A percentile compares a stretch with the other conserved stretches of the same genome.
These are phyloP conservation scores for Caenorhabditis briggsae DNA, from an alignment of 1,140 invertebrate genomes.

Conservation along the genomic window DNA sequence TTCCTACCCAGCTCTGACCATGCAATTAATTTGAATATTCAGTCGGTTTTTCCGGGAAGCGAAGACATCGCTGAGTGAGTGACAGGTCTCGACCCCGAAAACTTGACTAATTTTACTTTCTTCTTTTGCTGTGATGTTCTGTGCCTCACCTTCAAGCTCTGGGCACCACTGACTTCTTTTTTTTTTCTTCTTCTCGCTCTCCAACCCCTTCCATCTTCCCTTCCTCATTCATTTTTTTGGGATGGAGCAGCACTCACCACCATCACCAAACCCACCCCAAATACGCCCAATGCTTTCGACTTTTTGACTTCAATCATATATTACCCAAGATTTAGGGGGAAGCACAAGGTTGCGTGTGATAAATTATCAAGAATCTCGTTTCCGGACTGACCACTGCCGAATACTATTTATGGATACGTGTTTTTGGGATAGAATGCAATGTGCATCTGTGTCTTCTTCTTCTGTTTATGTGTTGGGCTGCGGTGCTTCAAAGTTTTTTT, in stretches of 20 bases:
- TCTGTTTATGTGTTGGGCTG: constrained; percentile 6
- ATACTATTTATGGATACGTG: constrained; percentile 44
- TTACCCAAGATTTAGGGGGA: constrained; percentile 6
- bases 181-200: neutral
- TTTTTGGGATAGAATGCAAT: neutral
- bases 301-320: neutral
- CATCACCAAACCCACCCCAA: neutral
- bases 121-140: constrained; percentile 24
- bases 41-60: constrained; percentile 45
- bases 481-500: constrained; percentile 49
- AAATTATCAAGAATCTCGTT: constrained; percentile 22
- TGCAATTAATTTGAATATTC: constrained; percentile 56
- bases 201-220: constrained; percentile 23
- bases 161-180: neutral
- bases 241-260: constrained; percentile 39
- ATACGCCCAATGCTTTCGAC: constrained; percentile 28
- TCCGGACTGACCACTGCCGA: neutral
- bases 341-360: neutral
- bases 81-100: constrained; percentile 38
- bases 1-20: constrained; percentile 37
- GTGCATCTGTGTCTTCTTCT: constrained; percentile 18
- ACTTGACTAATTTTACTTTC: constrained; percentile 55
- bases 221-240: constrained; percentile 49
- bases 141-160: constrained; percentile 49
- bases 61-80: constrained; percentile 53